Evolutionary conservation across 2,113 vertebrate species (phyloP).

Genomic region (Cygnus atratus): DNA sequence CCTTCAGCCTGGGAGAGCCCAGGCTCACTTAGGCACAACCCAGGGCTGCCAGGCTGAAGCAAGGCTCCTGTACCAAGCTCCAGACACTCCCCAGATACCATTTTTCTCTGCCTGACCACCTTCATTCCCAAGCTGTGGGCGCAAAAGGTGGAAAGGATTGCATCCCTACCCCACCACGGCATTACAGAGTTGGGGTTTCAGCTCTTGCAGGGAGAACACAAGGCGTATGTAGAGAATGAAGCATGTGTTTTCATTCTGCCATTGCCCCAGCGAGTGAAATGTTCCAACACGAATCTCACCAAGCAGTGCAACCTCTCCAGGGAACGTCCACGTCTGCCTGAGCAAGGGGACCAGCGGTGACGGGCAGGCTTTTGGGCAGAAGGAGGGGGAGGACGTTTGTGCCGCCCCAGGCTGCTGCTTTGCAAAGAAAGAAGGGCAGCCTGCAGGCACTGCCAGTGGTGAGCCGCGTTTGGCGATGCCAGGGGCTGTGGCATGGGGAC

Average conservation of each 20-base stretch:
- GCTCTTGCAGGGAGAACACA: not conserved
- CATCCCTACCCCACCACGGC: too few relatives aligned
- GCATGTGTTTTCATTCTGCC: not conserved
- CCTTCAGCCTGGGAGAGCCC: not conserved
- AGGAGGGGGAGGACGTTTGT: too few relatives aligned
- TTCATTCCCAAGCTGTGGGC: not conserved
- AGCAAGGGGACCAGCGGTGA: not conserved
- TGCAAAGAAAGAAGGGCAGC: too few relatives aligned
- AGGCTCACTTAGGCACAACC: not conserved
- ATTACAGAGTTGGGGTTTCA: fast-evolving
- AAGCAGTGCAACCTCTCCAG: not conserved
- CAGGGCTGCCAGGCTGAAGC: not conserved
- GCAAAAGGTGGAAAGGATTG: not conserved
- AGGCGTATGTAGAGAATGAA: fast-evolving
- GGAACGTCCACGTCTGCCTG: not conserved
- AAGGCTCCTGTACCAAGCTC: not conserved
- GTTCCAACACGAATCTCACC: not conserved
- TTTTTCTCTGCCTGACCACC: not conserved
- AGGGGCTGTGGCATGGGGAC: not conserved
- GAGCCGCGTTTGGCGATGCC: not conserved
- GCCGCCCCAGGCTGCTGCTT: too few relatives aligned
- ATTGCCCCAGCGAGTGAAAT: not conserved
- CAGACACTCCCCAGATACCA: not conserved
- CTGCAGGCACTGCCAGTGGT: not conserved
- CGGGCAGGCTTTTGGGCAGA: not conserved